phyloP scores from a whole-genome alignment of 2,113 vertebrate genomes.

The Ondatra zibethicus region DNA sequence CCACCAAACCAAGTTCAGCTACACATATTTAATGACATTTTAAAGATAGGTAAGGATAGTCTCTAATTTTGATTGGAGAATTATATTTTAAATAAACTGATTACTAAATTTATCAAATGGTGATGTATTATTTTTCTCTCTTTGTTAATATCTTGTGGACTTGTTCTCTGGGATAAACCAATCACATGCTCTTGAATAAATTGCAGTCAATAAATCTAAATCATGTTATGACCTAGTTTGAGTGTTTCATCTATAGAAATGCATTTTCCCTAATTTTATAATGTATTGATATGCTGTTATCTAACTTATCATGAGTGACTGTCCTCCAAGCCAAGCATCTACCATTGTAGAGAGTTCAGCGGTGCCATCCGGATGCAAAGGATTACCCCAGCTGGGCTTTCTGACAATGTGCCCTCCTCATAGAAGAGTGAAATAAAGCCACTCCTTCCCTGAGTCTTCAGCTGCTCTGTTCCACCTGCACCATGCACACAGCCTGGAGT shows the following conservation, averaged over 20 bases:
- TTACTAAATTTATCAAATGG: background rate
- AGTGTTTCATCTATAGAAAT: background rate
- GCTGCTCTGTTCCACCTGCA: no score
- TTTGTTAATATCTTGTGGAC: background rate
- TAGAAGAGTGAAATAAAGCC: background rate
- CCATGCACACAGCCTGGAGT: background rate
- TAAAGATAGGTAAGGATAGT: background rate
- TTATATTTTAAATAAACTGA: background rate
- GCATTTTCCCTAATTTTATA: background rate
- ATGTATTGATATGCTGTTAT: background rate
- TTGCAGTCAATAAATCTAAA: background rate
- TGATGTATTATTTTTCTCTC: background rate
- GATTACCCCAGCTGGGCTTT: background rate
- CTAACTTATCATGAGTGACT: background rate
- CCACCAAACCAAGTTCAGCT: background rate
- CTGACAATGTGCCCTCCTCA: no score
- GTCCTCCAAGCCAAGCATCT: background rate
- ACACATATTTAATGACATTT: background rate
- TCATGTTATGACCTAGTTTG: background rate
- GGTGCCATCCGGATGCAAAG: background rate
- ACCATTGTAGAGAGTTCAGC: background rate
- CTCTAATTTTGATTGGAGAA: background rate
- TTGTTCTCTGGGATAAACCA: background rate
- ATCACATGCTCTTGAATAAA: background rate
- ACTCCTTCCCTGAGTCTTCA: background rate